Base-by-base conservation (phyloP, 2,888 invertebrate species). In the Aphidoletes aphidimyza region DNA sequence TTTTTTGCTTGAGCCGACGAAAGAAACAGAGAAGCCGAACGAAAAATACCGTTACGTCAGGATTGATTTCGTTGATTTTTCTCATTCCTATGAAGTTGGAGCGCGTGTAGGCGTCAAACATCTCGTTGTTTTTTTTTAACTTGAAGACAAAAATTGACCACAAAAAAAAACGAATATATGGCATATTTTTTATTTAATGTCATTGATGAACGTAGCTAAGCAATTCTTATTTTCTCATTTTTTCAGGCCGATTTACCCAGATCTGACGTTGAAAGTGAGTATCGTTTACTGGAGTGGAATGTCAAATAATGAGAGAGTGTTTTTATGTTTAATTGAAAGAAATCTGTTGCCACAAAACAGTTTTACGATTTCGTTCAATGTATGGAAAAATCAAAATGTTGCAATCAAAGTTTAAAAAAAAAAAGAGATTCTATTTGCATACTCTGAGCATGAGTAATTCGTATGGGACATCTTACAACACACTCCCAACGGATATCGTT, bases 181-280 rank as follows among this genome's bases (percentile, higher is more conserved):
- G 19, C 37, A n/a, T 30, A 39, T n/a, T 81, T 9, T 9, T n/a
- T n/a, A n/a, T n/a, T n/a, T n/a, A n/a, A n/a, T n/a, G n/a, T n/a
- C n/a, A n/a, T n/a, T n/a, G n/a, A n/a, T n/a, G n/a, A n/a, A n/a
- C n/a, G n/a, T 78, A 36, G 17, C 14, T 34, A n/a, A 39, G 22
- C 39, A 45, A 2, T 49, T 36, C 30, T 30, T 83, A 5, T 37
- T 19, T 37, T 19, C 36, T 78, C 6, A 36, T 85, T 91, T 91
- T 93, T 93, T 89, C 93, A 96, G 96, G 95, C 95, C 91, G 95
- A 96, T 92, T 93, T 96, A 91, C 94, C 94, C 92, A 94, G 94
- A 91, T 94, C 94, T 92, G 96, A 96, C 91, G 91, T 96, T 91
- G 96, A 96, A 93, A 95, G 96, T 96, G 92, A 96, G 96, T 95